These are phyloP conservation scores for Anoplophora glabripennis DNA, from an alignment of 1,140 invertebrate genomes.

Conservation along the genomic window DNA sequence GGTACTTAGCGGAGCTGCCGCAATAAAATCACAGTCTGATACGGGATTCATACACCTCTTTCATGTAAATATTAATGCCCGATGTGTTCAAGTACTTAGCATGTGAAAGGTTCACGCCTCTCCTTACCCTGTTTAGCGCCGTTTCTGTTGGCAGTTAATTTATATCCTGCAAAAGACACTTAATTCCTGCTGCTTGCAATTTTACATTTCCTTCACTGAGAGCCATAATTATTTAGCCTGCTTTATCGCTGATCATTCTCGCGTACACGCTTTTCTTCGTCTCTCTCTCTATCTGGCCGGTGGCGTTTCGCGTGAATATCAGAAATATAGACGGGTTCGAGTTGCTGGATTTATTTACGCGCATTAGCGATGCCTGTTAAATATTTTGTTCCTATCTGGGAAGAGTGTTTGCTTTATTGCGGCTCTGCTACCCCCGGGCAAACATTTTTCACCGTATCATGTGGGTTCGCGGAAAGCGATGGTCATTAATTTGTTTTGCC, in stretches of 20 bases:
- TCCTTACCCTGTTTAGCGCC: slow-evolving; percentile 19
- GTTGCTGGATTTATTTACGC: no score
- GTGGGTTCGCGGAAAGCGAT: no score
- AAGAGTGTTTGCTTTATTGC: no score
- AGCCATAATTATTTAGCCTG: slow-evolving; percentile 14
- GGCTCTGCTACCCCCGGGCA: no score
- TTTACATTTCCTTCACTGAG: slow-evolving; percentile 16
- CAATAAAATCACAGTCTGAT: no score
- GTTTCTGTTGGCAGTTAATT: slow-evolving; percentile 23
- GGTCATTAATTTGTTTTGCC: no score
- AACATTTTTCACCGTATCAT: no score
- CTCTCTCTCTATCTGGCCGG: neutral
- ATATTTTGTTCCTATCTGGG: no score
- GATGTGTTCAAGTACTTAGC: neutral
- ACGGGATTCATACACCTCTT: neutral
- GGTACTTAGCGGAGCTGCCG: no score
- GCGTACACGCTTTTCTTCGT: neutral
- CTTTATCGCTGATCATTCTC: slow-evolving; percentile 1
- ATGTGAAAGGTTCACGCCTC: slow-evolving; percentile 13
- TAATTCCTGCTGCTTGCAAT: slow-evolving; percentile 20
- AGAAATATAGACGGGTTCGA: no score
- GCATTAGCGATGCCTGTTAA: no score
- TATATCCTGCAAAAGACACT: slow-evolving; percentile 18
- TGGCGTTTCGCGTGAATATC: neutral
- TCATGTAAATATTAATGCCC: neutral